Conservation (phyloP, 2,113 vertebrate species). For the Vidua macroura region DNA sequence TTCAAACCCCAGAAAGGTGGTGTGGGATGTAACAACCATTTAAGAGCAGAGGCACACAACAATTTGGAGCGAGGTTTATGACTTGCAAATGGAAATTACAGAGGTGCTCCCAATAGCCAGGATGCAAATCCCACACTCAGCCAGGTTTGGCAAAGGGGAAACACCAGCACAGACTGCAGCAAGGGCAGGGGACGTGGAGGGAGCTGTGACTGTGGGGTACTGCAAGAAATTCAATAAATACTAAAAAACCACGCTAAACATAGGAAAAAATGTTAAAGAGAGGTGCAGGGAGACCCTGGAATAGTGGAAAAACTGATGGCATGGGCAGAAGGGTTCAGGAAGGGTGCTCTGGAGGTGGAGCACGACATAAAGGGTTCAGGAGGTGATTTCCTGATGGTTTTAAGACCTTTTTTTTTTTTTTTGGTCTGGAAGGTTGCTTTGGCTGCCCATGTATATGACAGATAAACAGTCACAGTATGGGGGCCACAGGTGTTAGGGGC, state of each 20-base stretch:
- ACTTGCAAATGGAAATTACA: conserved; percentile 44
- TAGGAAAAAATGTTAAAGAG: background rate
- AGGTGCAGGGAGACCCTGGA: background rate
- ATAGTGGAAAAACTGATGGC: background rate
- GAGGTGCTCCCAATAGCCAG: background rate
- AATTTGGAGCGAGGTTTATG: background rate
- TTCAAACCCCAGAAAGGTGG: background rate
- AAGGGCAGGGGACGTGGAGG: background rate
- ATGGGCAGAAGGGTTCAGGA: background rate
- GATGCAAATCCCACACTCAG: conserved; percentile 7
- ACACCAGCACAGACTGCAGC: background rate
- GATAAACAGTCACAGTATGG: background rate
- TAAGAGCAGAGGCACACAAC: background rate
- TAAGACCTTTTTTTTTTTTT: background rate
- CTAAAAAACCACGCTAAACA: background rate
- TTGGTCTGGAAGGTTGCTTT: background rate
- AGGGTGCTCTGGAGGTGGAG: background rate
- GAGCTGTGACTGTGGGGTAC: background rate
- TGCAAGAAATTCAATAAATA: background rate
- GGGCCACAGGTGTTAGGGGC: background rate
- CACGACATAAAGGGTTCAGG: background rate
- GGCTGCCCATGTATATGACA: background rate
- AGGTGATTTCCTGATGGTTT: background rate
- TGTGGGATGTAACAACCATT: background rate
- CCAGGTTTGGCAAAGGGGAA: background rate